phyloP scores from a whole-genome alignment of 1,140 invertebrate genomes.

The Gryon sp. region DNA sequence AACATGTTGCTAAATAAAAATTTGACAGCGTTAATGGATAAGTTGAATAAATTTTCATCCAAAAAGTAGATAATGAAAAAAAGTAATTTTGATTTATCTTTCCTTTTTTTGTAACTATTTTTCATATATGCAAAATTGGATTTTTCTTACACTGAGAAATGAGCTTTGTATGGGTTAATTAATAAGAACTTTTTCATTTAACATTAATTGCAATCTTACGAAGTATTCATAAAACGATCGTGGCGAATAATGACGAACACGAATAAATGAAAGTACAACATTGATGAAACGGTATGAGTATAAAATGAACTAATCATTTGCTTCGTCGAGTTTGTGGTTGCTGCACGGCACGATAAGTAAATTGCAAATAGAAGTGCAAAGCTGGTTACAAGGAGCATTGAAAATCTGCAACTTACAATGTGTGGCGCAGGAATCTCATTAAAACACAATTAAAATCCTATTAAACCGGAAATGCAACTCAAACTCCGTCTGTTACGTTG shows the following conservation, averaged over 20 bases:
- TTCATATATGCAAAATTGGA: too few relatives aligned
- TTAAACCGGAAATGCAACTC: conserved; percentile 53
- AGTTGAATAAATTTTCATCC: too few relatives aligned
- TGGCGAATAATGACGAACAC: not conserved
- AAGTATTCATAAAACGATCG: not conserved
- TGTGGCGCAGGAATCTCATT: conserved; percentile 54
- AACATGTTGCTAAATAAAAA: too few relatives aligned
- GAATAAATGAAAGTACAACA: conserved; percentile 32
- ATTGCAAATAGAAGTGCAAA: conserved; percentile 43
- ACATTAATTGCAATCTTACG: not conserved
- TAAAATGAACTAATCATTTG: conserved; percentile 45
- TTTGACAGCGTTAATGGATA: too few relatives aligned
- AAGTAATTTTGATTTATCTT: too few relatives aligned
- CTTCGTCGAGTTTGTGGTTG: conserved; percentile 19
- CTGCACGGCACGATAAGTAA: conserved; percentile 23
- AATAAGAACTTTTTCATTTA: conserved; percentile 14
- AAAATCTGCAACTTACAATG: conserved; percentile 56
- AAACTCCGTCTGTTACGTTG: conserved; percentile 17
- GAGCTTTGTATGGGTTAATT: too few relatives aligned
- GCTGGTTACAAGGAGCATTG: conserved; percentile 43
- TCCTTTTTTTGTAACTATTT: too few relatives aligned
- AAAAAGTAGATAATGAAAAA: too few relatives aligned
- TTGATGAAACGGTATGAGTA: conserved; percentile 24
- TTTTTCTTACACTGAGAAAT: too few relatives aligned
- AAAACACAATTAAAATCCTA: conserved; percentile 67